A percentile compares a stretch with the other conserved stretches of the same genome.
phyloP scores from a whole-genome alignment of 2,797 vertebrate genomes.

The Valencia hispanica region DNA sequence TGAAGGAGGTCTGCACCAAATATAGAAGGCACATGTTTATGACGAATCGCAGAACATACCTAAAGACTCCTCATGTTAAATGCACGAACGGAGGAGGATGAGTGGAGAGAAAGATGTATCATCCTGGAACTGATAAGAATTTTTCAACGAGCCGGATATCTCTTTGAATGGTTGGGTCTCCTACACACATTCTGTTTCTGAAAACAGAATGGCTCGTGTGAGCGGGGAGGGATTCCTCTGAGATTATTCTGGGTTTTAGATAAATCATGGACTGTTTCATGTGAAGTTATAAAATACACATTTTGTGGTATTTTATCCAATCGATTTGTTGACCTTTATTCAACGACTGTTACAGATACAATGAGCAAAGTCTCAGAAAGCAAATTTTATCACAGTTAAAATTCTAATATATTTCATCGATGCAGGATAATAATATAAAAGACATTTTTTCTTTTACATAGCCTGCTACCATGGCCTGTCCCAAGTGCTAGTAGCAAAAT shows the following conservation, averaged over 20 bases:
- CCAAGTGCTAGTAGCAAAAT: neutral
- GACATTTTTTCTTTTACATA: neutral
- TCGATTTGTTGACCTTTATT: conserved; percentile 18
- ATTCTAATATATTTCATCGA: neutral
- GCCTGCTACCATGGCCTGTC: neutral
- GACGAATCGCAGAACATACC: conserved; percentile 51
- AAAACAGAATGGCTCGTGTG: conserved; percentile 52
- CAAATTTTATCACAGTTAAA: neutral
- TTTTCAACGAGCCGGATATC: conserved; percentile 57
- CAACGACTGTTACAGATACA: neutral
- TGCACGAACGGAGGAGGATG: conserved; percentile 63
- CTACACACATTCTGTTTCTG: conserved; percentile 65
- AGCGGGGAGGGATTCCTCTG: conserved; percentile 61
- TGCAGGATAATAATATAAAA: neutral
- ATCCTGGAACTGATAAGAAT: conserved; percentile 38
- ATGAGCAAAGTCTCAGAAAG: neutral
- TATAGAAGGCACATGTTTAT: conserved; percentile 48
- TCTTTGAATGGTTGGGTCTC: conserved; percentile 64
- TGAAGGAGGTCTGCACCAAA: conserved; percentile 53
- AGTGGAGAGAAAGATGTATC: conserved; percentile 26
- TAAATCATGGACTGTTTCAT: conserved; percentile 30
- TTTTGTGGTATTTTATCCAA: conserved; percentile 18
- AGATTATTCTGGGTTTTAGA: conserved; percentile 50
- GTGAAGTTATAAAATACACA: conserved; percentile 13
- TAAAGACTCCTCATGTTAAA: conserved; percentile 55